A percentile compares a stretch with the other conserved stretches of the same genome.
phyloP scores from a whole-genome alignment of 92 coral and sea anemone species.

The Diadumene lineata region DNA sequence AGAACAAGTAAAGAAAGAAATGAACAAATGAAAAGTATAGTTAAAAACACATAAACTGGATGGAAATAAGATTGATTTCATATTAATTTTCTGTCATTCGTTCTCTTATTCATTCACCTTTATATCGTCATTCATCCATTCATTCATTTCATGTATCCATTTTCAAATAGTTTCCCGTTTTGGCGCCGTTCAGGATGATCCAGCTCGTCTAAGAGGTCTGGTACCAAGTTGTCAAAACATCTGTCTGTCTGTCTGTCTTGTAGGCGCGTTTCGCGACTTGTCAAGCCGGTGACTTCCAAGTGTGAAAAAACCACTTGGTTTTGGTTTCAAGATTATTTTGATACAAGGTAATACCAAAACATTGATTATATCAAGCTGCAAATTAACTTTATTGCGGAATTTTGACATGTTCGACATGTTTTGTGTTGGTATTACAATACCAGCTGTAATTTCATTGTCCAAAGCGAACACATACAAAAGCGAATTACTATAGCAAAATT shows the following conservation, averaged over 20 bases:
- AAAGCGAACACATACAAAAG: neutral
- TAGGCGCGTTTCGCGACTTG: neutral
- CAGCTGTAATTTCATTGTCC: neutral
- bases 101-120: too few relatives aligned
- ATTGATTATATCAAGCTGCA: neutral
- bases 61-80: too few relatives aligned
- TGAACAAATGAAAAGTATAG: too few relatives aligned
- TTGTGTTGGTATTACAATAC: neutral
- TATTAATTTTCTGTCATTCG: too few relatives aligned
- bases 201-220: neutral
- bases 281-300: neutral
- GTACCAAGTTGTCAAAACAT: neutral
- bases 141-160: too few relatives aligned
- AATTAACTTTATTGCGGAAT: neutral
- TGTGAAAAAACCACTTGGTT: neutral
- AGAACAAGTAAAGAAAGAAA: too few relatives aligned
- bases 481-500: too few relatives aligned
- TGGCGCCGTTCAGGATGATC: too few relatives aligned
- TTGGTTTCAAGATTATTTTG: neutral
- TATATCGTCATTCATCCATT: too few relatives aligned
- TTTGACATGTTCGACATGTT: neutral
- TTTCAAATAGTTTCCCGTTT: too few relatives aligned
- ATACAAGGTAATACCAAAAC: neutral
- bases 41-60: too few relatives aligned
- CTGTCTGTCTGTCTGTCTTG: constrained; percentile 18